These are phyloP conservation scores for Sinohyriopsis cumingii DNA, from an alignment of 2,888 invertebrate species.

Conservation along the genomic window DNA sequence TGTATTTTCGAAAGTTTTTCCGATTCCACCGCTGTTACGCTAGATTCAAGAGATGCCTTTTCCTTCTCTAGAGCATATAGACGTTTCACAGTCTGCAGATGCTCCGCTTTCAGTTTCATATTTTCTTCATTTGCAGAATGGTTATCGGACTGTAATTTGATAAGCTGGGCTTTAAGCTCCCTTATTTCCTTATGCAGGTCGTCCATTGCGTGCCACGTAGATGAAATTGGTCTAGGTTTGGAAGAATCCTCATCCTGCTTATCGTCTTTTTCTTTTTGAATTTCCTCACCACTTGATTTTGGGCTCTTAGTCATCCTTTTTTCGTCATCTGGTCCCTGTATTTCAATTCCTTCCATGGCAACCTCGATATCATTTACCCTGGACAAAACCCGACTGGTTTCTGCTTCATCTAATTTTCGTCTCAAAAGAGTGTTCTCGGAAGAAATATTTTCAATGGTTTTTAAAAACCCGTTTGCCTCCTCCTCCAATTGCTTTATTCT, in stretches of 20 bases:
- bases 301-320: neutral
- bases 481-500: slow-evolving; percentile 60
- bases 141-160: slow-evolving; percentile 46
- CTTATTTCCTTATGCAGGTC: slow-evolving; percentile 23
- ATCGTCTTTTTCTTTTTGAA: neutral
- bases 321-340: neutral
- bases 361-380: too few species aligned
- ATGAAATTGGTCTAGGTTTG: slow-evolving; percentile 12
- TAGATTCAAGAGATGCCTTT: slow-evolving; percentile 27
- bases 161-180: slow-evolving; percentile 40
- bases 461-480: slow-evolving; percentile 54
- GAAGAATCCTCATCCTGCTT: slow-evolving; percentile 4
- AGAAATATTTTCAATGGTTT: slow-evolving; percentile 49
- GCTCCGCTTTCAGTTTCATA: slow-evolving; percentile 47
- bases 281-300: neutral
- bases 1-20: slow-evolving; percentile 32
- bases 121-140: slow-evolving; percentile 49
- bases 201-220: slow-evolving; percentile 2
- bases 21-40: slow-evolving; percentile 31
- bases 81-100: slow-evolving; percentile 39
- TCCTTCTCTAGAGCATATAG: slow-evolving; percentile 43
- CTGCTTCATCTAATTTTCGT: slow-evolving; percentile 39
- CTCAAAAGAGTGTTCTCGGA: slow-evolving; percentile 48
- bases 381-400: slow-evolving; percentile 7
- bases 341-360: slow-evolving; percentile 2